phyloP scores from a whole-genome alignment of 2,113 vertebrate genomes.

The Spermophilus dauricus region DNA sequence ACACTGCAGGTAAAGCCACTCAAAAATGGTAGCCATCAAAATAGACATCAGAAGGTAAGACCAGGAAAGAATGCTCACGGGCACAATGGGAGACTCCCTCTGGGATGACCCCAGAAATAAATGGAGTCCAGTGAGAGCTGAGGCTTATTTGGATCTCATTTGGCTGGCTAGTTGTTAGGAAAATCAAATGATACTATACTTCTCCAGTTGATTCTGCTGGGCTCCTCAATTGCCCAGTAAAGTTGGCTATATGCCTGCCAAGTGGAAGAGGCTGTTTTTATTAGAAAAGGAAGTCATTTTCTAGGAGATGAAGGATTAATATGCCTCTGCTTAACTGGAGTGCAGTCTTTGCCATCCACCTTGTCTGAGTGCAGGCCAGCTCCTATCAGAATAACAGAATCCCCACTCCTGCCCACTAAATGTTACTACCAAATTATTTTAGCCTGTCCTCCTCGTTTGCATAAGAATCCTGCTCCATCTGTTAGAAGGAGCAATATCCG shows the following conservation, averaged over 20 bases:
- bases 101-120: background rate
- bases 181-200: background rate
- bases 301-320: background rate
- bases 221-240: background rate
- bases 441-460: slow-evolving; percentile 76
- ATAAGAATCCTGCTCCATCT: slow-evolving; percentile 85
- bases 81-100: background rate
- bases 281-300: slow-evolving; percentile 33
- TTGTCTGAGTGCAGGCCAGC: background rate
- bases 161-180: background rate
- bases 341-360: slow-evolving; percentile 12
- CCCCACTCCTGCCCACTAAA: slow-evolving; percentile 43
- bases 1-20: background rate
- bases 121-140: background rate
- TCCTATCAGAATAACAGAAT: background rate
- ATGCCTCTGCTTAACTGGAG: background rate
- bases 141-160: background rate
- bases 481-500: slow-evolving; percentile 80
- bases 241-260: slow-evolving; percentile 13
- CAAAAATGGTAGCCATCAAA: background rate
- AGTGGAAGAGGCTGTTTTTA: background rate
- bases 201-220: slow-evolving; percentile 1
- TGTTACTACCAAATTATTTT: slow-evolving; percentile 60
- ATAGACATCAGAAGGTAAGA: slow-evolving; percentile 5
- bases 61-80: background rate